Percentiles rank a stretch among this genome's conserved stretches.
Evolutionary conservation across 1,140 invertebrate genomes (phyloP).

Genomic region (Halotydeus destructor): DNA sequence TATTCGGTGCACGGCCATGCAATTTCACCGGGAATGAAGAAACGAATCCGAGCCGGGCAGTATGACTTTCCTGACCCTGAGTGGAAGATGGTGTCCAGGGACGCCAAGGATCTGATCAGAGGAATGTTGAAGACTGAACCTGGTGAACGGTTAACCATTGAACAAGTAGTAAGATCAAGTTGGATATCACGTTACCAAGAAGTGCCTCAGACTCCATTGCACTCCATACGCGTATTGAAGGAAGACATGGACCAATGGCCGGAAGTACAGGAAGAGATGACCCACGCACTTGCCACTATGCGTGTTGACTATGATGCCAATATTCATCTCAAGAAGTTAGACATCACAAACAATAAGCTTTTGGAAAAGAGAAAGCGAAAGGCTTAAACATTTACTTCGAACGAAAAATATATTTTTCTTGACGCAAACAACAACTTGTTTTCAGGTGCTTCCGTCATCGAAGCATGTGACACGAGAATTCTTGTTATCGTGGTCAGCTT

Average conservation of each 20-base stretch:
- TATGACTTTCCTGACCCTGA: conserved; percentile 92
- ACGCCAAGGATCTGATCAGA: conserved; percentile 80
- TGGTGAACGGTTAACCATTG: conserved; percentile 62
- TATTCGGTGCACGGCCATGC: conserved; percentile 88
- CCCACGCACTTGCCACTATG: conserved; percentile 84
- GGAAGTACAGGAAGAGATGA: conserved; percentile 97
- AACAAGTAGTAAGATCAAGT: conserved; percentile 66
- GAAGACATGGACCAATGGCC: conserved; percentile 82
- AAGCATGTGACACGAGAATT: too few species aligned
- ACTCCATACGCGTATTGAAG: conserved; percentile 60
- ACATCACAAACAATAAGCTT: conserved; percentile 71
- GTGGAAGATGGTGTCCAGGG: conserved; percentile 78
- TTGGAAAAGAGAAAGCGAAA: conserved; percentile 47
- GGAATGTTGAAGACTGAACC: conserved; percentile 84
- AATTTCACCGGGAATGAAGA: conserved; percentile 99
- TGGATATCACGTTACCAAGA: conserved; percentile 66
- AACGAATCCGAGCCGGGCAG: conserved; percentile 77
- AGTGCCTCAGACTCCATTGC: conserved; percentile 78
- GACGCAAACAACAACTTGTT: too few species aligned
- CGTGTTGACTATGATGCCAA: conserved; percentile 69
- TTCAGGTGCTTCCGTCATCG: too few species aligned
- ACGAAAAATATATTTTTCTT: too few species aligned
- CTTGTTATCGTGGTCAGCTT: too few species aligned
- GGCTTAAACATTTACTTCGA: too few species aligned
- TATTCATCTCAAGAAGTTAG: conserved; percentile 62